phyloP scores from a whole-genome alignment of 2,888 invertebrate species.

The Leucozona laternaria region DNA sequence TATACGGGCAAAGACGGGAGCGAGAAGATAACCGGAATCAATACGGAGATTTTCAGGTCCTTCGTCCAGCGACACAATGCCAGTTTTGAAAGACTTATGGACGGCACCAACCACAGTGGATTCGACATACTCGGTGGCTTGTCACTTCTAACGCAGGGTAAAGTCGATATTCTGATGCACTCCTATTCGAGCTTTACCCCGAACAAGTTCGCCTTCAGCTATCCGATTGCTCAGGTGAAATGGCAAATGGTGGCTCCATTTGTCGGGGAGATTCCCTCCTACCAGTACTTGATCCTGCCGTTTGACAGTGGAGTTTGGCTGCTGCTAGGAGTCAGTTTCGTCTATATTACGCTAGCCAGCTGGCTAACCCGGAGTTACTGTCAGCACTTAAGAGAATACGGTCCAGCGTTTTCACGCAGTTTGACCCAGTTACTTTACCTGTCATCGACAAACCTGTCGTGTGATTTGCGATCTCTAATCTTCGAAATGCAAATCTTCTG shows the following conservation, averaged over 20 bases:
- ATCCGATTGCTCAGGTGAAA: constrained; percentile 55
- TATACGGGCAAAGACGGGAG: constrained; percentile 25
- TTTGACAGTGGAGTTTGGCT: constrained; percentile 55
- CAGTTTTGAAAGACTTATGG: constrained; percentile 25
- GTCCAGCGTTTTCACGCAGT: constrained; percentile 47
- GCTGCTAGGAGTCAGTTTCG: constrained; percentile 32
- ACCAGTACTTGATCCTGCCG: constrained; percentile 43
- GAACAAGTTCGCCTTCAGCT: constrained; percentile 45
- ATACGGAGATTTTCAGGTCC: constrained; percentile 53
- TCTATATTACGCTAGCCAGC: constrained; percentile 41
- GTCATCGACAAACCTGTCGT: constrained; percentile 8
- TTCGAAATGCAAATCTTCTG: constrained; percentile 62
- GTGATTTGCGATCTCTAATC: constrained; percentile 12
- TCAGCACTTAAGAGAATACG: constrained; percentile 30
- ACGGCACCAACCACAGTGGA: constrained; percentile 5
- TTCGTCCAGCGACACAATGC: constrained; percentile 61
- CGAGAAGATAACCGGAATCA: constrained; percentile 31
- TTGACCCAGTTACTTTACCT: constrained; percentile 51
- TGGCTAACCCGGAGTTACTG: constrained; percentile 7
- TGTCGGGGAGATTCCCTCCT: constrained; percentile 47
- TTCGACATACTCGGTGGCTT: constrained; percentile 42
- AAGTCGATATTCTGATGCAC: constrained; percentile 64
- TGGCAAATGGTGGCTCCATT: constrained; percentile 47
- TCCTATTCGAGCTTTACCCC: constrained; percentile 46
- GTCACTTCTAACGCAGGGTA: constrained; percentile 19